phyloP scores from a whole-genome alignment of 2,797 vertebrate species.

The Scolopax rusticola region DNA sequence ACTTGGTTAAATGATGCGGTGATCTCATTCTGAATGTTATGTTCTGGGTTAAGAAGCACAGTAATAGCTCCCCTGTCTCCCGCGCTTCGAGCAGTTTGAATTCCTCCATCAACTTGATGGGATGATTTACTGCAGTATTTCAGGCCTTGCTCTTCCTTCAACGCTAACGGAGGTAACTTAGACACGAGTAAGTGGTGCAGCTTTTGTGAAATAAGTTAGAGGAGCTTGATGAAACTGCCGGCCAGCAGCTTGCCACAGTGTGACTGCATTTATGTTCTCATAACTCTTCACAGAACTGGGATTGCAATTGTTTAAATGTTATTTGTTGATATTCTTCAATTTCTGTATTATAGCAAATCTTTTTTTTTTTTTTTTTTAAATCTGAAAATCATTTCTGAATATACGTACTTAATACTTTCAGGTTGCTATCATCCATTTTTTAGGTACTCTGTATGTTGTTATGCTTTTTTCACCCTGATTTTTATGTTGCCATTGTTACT shows the following conservation, averaged over 20 bases:
- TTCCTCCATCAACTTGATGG: conserved; percentile 75
- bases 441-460: background rate
- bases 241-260: conserved; percentile 1
- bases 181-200: background rate
- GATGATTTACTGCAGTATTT: conserved; percentile 71
- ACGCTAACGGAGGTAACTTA: background rate
- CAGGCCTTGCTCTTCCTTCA: conserved; percentile 18
- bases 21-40: conserved; percentile 42
- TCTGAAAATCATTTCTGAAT: background rate
- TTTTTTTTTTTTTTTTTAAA: background rate
- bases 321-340: background rate
- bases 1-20: conserved; percentile 41
- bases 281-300: background rate
- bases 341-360: background rate
- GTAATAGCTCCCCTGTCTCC: conserved; percentile 70
- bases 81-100: conserved; percentile 60
- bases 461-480: background rate
- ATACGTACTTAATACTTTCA: background rate
- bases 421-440: conserved; percentile 15
- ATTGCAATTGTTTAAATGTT: background rate
- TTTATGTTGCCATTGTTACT: conserved; percentile 57
- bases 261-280: background rate
- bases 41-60: conserved; percentile 74
- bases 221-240: background rate
- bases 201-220: conserved; percentile 23